These are phyloP conservation scores for Apostichopus leukothele DNA, from an alignment of 53 echinoderm and acorn worm genomes.

Conservation along the genomic window DNA sequence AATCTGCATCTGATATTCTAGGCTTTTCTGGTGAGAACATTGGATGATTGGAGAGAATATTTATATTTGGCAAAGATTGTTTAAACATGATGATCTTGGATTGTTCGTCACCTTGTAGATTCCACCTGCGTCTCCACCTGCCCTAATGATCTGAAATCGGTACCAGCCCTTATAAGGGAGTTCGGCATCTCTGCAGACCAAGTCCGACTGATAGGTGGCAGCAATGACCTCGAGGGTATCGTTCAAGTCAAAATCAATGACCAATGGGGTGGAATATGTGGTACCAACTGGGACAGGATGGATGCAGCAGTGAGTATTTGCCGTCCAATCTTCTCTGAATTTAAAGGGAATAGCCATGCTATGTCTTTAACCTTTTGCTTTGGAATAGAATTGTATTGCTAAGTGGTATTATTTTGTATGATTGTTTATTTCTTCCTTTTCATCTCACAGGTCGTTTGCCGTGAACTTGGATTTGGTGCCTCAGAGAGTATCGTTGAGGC, in stretches of 20 bases:
- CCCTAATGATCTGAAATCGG: slow-evolving; percentile 42
- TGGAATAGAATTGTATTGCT: background rate
- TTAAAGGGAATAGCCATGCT: too few relatives aligned
- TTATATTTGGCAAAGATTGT: too few relatives aligned
- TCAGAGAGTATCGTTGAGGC: slow-evolving; percentile 16
- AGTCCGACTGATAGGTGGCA: slow-evolving; percentile 77
- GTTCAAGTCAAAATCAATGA: slow-evolving; percentile 66
- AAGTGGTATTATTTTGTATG: background rate
- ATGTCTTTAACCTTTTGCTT: too few relatives aligned
- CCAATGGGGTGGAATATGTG: slow-evolving; percentile 84
- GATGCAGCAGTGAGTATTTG: slow-evolving; percentile 73
- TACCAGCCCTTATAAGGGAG: slow-evolving; percentile 49
- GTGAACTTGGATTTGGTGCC: slow-evolving; percentile 74
- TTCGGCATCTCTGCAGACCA: slow-evolving; percentile 23
- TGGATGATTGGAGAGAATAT: too few relatives aligned
- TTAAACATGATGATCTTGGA: too few relatives aligned
- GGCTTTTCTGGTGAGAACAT: too few relatives aligned
- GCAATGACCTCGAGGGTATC: slow-evolving; percentile 66
- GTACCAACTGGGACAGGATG: slow-evolving; percentile 65
- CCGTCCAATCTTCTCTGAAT: too few relatives aligned
- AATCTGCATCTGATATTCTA: too few relatives aligned
- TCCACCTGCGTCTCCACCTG: slow-evolving; percentile 65
- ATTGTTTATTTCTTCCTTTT: background rate
- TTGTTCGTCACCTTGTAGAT: slow-evolving; percentile 29
- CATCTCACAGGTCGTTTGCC: slow-evolving; percentile 73